Base-by-base conservation (phyloP, 2,113 vertebrate species). In the Notarius quadriscutis region DNA sequence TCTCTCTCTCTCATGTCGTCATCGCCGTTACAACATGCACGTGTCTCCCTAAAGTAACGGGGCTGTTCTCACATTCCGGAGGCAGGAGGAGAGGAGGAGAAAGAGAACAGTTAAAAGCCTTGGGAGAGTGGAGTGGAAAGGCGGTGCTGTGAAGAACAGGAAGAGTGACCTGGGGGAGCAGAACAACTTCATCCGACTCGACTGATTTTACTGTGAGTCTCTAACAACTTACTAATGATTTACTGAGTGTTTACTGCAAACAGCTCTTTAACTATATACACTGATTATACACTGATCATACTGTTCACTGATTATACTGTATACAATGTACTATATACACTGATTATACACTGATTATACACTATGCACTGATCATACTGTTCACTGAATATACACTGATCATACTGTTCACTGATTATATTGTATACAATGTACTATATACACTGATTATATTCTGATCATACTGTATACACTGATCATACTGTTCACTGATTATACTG, bases 81-180 rank as follows among this genome's bases (percentile, higher is more conserved):
- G 63, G 63, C 62, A 67, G 65, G 51, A 67, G 22, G 57, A 34
- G 60, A 67, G 82, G 82, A 84, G 67, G 83, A 74, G 83, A 58
- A 57, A 25, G 83, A 55, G 51, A 72, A 34, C n/a, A 71, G 65
- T 69, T 1, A 57, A 71, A 84, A 84, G n/a, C 83, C 27, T 65
- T 25, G 30, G 10, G 34, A 62, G 30, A 81, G 79, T 12, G 79
- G 15, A 8, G 27, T 15, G 27, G 75, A 6, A 3, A 3, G 0
- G 11, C 30, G 11, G 22, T n/a, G 15, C 48, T 55, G 48, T 30
- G 50, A 53, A 57, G 51, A 58, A 7, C 5, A 84, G 27, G 30
- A 57, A 4, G 51, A 11, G n/a, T 25, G 50, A 71, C 51, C 34
- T 48, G 62, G n/a, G 34, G 25, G 34, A 84, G 83, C 67, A 22